Conservation (phyloP, 1,140 invertebrate genomes). For the Steinernema khuongi region DNA sequence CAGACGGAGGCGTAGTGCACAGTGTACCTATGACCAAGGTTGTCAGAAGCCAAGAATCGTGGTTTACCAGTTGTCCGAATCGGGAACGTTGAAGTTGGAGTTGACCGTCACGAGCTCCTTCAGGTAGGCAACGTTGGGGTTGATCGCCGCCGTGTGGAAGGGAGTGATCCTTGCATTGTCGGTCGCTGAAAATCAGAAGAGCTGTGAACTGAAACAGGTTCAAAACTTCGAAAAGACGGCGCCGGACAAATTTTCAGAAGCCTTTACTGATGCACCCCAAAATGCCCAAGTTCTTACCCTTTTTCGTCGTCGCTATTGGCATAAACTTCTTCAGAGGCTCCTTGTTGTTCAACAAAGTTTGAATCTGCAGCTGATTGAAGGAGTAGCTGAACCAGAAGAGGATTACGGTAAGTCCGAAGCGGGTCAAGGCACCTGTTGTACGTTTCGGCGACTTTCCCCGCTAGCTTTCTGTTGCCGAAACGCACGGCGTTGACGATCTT, state of each 20-base stretch:
- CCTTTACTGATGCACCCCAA: too few relatives aligned
- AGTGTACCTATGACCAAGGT: slow-evolving; percentile 18
- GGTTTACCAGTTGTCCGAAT: slow-evolving; percentile 59
- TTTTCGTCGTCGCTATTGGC: slow-evolving; percentile 9
- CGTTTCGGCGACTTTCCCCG: slow-evolving; percentile 58
- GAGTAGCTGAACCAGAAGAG: background rate
- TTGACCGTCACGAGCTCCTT: slow-evolving; percentile 58
- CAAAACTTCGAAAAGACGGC: too few relatives aligned
- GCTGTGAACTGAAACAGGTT: too few relatives aligned
- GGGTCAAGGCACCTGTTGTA: background rate
- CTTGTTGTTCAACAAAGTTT: background rate
- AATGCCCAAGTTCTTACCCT: too few relatives aligned
- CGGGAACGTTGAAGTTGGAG: slow-evolving; percentile 61
- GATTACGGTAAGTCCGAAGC: background rate
- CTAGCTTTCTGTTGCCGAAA: slow-evolving; percentile 60
- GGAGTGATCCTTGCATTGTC: slow-evolving; percentile 61
- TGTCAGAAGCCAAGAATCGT: background rate
- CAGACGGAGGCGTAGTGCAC: slow-evolving; percentile 65
- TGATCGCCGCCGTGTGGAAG: slow-evolving; percentile 64
- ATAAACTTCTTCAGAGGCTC: background rate
- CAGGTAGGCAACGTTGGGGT: slow-evolving; percentile 63
- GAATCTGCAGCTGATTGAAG: background rate
- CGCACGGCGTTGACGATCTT: slow-evolving; percentile 57
- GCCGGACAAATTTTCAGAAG: too few relatives aligned
- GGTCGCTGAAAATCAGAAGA: slow-evolving; percentile 25